Evolutionary conservation across 2,113 vertebrate species (phyloP), one percentile per base, ranked within the genome.

Genomic region (Rhea americana): DNA sequence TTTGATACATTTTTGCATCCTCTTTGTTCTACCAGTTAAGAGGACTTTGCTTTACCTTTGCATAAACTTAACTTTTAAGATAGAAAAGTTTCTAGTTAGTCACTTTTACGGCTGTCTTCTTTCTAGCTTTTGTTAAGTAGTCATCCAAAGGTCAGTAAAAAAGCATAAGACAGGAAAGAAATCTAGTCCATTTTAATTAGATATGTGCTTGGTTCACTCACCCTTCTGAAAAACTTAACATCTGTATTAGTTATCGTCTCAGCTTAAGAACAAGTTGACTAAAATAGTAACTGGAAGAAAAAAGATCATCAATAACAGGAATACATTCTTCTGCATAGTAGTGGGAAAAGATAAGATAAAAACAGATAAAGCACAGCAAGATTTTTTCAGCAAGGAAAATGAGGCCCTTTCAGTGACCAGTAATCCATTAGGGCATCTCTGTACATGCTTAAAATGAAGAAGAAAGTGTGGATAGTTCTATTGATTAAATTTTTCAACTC

Each of bases 231-330:
- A 85, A 90, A 93, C 19, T 82, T 93, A 62, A 70, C 82, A 91
- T 94, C 84, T 86, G 39, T 85, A 62, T 87, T 96, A 95, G 74
- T 96, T 97, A 82, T 94, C 91, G 94, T 97, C 85, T 90, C 71
- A 80, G 67, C 77, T 94, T 92, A 92, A 47, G 94, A 85, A 94
- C 92, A 89, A 89, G 75, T 77, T 68, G 53, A 65, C 93, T 96
- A 86, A 95, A 94, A 76, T 74, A 89, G n/a, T 89, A 93, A 94
- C 41, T 85, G 66, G 67, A 90, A 70, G 39, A 86, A 84, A 78
- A 87, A 81, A 28, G 87, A 77, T 86, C 68, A 93, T 82, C 62
- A 71, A 63, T 91, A 95, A 87, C 39, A 73, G 89, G 97, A 95
- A 48, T 91, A 35, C 55, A 24, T 89, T 89, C 5, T 21, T n/a